phyloP scores from a whole-genome alignment of 1,140 invertebrate genomes.

The Lethocerus indicus region DNA sequence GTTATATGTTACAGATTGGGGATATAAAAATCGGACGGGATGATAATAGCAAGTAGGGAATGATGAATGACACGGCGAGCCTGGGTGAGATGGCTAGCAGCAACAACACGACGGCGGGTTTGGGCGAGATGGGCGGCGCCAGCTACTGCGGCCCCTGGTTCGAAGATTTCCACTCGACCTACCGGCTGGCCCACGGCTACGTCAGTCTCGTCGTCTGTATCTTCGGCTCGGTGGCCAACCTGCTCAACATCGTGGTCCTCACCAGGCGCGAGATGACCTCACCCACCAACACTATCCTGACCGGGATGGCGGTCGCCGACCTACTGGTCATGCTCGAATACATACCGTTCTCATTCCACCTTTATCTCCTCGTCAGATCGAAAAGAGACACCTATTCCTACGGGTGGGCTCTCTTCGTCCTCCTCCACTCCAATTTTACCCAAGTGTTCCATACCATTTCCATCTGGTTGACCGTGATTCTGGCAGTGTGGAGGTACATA shows the following conservation, averaged over 20 bases:
- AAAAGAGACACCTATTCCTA: conserved; percentile 44
- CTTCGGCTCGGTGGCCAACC: conserved; percentile 82
- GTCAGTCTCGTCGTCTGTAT: conserved; percentile 64
- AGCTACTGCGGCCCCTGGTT: conserved; percentile 30
- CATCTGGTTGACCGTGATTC: conserved; percentile 76
- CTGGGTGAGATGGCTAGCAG: too few relatives aligned
- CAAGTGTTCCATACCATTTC: conserved; percentile 83
- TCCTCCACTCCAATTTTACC: conserved; percentile 67
- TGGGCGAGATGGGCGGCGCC: too few relatives aligned
- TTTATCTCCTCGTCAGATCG: conserved; percentile 38
- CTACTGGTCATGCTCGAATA: conserved; percentile 86
- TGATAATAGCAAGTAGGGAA: too few relatives aligned
- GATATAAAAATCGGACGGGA: too few relatives aligned
- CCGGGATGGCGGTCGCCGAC: conserved; percentile 80
- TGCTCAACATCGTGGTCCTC: conserved; percentile 86
- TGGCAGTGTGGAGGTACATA: conserved; percentile 86
- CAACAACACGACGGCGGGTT: too few relatives aligned
- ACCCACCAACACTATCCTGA: conserved; percentile 78
- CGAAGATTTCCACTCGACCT: conserved; percentile 26
- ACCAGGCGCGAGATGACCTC: conserved; percentile 77
- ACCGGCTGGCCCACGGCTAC: conserved; percentile 46
- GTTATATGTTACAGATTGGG: too few relatives aligned
- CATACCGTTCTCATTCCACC: conserved; percentile 72
- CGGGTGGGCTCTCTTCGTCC: conserved; percentile 59
- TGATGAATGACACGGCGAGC: too few relatives aligned